phyloP scores from a whole-genome alignment of 2,888 invertebrate genomes.

The Salticus scenicus region DNA sequence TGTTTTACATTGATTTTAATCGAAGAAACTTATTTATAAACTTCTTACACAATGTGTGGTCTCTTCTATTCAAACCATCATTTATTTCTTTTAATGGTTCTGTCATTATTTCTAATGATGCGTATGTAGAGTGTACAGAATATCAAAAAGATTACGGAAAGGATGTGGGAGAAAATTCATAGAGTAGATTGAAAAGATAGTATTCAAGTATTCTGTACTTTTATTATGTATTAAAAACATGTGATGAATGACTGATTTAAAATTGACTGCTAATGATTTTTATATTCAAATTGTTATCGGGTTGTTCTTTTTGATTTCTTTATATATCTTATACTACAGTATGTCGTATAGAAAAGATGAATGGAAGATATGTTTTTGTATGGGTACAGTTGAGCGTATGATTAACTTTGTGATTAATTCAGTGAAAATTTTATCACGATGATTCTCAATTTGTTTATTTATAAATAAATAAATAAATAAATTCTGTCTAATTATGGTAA shows the following conservation, averaged over 20 bases:
- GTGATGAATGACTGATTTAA: not conserved
- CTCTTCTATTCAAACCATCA: not conserved
- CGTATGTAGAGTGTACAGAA: not conserved
- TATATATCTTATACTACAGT: too few species aligned
- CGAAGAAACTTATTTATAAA: too few species aligned
- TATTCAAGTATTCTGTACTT: not conserved
- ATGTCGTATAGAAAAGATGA: too few species aligned
- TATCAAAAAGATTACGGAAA: not conserved
- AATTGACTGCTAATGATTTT: not conserved
- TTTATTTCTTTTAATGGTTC: conserved; percentile 11
- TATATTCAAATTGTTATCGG: not conserved
- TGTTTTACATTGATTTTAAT: not conserved
- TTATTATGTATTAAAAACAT: not conserved
- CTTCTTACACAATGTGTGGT: not conserved
- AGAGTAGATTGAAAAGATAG: not conserved
- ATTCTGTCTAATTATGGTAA: too few species aligned
- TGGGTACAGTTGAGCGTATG: too few species aligned
- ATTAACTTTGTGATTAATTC: too few species aligned
- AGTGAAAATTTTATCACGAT: too few species aligned
- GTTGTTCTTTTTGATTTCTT: not conserved
- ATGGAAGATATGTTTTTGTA: too few species aligned
- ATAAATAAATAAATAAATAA: too few species aligned
- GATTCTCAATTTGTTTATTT: too few species aligned
- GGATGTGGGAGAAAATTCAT: not conserved
- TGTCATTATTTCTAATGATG: conserved; percentile 14